Conservation (phyloP, 2,797 vertebrate genomes). For the Epinephelus coioides region DNA sequence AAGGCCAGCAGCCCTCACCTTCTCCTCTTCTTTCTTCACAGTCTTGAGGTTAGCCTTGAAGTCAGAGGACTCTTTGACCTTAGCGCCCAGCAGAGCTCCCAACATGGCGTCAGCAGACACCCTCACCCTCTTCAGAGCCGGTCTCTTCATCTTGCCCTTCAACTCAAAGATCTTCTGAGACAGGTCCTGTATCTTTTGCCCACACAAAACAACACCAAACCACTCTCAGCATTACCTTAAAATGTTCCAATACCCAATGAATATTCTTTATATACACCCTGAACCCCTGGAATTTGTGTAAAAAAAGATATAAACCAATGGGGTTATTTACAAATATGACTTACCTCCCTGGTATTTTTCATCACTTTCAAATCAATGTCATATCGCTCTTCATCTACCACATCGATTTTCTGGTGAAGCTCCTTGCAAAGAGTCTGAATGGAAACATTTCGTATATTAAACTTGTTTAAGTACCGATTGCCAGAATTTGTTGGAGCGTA, state of each 20-base stretch:
- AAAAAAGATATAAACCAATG: not conserved
- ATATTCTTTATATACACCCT: not conserved
- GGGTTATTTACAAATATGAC: not conserved
- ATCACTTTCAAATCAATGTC: conserved; percentile 83
- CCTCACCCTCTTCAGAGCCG: conserved; percentile 84
- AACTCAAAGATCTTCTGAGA: conserved; percentile 84
- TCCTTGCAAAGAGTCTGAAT: conserved; percentile 85
- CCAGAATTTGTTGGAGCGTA: not conserved
- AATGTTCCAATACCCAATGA: not conserved
- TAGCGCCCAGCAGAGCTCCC: conserved; percentile 85
- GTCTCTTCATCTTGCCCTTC: conserved; percentile 89
- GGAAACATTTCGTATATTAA: conserved; percentile 17
- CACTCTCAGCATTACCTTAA: not conserved
- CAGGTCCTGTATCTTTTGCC: conserved; percentile 78
- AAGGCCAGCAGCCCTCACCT: conserved; percentile 66
- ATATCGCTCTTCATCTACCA: conserved; percentile 86
- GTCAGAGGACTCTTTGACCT: conserved; percentile 88
- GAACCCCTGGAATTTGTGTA: not conserved
- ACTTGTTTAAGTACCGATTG: not conserved
- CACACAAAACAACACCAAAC: conserved; percentile 11
- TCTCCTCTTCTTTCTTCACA: conserved; percentile 90
- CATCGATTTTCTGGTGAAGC: conserved; percentile 85
- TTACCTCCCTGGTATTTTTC: conserved; percentile 81
- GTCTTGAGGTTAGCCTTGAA: conserved; percentile 90
- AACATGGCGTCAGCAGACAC: conserved; percentile 89